A percentile compares a stretch with the other conserved stretches of the same genome.
Evolutionary conservation across 2,113 vertebrate species (phyloP).

Genomic region (Tyrannus savana): DNA sequence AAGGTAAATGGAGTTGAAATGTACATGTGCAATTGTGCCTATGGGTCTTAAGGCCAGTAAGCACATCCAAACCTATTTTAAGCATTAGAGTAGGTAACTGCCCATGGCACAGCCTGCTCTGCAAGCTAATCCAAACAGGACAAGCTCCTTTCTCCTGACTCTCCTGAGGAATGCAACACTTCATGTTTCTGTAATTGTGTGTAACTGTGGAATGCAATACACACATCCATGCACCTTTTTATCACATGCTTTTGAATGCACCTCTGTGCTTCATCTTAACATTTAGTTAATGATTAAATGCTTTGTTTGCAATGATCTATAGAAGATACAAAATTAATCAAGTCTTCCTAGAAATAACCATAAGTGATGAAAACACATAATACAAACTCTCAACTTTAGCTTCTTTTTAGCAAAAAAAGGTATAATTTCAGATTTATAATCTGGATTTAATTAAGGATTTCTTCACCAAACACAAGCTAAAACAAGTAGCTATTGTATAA

Average conservation of each 20-base stretch:
- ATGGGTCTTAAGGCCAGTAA: neutral
- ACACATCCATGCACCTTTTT: accelerated
- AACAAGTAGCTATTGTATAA: neutral
- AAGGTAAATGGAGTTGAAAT: neutral
- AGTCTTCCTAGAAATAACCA: neutral
- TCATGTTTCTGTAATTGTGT: neutral
- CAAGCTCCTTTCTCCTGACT: neutral
- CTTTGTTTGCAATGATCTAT: neutral
- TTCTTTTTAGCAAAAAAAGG: neutral
- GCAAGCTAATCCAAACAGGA: neutral
- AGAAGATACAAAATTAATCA: neutral
- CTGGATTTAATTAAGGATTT: neutral
- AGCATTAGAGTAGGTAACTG: neutral
- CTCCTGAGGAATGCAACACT: neutral
- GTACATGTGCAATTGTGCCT: neutral
- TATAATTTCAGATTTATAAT: neutral
- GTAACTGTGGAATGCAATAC: neutral
- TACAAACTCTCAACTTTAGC: neutral
- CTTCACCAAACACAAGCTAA: neutral
- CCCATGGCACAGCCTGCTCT: neutral
- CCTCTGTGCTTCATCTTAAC: neutral
- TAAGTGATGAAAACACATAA: neutral
- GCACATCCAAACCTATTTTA: neutral
- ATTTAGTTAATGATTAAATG: neutral
- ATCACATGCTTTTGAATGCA: neutral